Percentiles rank a stretch among this genome's conserved stretches.
Evolutionary conservation across 2,113 vertebrate species (phyloP).

Genomic region (Neogobius melanostomus): DNA sequence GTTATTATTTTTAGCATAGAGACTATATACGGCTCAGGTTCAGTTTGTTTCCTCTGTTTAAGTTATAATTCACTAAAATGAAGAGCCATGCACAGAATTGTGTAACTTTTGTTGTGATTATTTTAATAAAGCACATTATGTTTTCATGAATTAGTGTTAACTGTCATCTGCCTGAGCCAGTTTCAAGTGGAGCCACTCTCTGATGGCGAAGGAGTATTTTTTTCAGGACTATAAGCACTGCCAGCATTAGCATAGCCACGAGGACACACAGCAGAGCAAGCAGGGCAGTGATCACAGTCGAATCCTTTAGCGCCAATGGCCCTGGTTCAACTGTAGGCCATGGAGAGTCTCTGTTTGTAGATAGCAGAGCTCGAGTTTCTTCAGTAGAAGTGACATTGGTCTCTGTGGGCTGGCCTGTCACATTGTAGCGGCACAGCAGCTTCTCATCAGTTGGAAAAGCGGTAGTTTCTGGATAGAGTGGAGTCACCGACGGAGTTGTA

Average conservation of each 20-base stretch:
- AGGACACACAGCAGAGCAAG: constrained; percentile 67
- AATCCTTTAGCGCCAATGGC: constrained; percentile 5
- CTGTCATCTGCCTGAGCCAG: constrained; percentile 37
- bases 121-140: not conserved
- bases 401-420: constrained; percentile 18
- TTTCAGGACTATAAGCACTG: constrained; percentile 63
- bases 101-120: not conserved
- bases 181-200: constrained; percentile 67
- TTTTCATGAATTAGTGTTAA: constrained; percentile 5
- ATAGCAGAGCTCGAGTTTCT: constrained; percentile 22
- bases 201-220: constrained; percentile 56
- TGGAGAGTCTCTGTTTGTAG: constrained; percentile 42
- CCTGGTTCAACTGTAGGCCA: constrained; percentile 29
- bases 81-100: no score
- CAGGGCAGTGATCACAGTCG: constrained; percentile 52
- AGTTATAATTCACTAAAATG: no score
- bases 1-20: constrained; percentile 35
- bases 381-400: constrained; percentile 31
- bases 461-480: constrained; percentile 28
- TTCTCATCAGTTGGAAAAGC: constrained; percentile 27
- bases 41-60: constrained; percentile 2
- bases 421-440: constrained; percentile 49
- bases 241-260: constrained; percentile 58
- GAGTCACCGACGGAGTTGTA: constrained; percentile 33
- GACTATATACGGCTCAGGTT: constrained; percentile 30